Percentiles rank a stretch among this genome's conserved stretches.
Evolutionary conservation across 2,888 invertebrate genomes (phyloP).

Genomic region (Plagodis dolabraria): DNA sequence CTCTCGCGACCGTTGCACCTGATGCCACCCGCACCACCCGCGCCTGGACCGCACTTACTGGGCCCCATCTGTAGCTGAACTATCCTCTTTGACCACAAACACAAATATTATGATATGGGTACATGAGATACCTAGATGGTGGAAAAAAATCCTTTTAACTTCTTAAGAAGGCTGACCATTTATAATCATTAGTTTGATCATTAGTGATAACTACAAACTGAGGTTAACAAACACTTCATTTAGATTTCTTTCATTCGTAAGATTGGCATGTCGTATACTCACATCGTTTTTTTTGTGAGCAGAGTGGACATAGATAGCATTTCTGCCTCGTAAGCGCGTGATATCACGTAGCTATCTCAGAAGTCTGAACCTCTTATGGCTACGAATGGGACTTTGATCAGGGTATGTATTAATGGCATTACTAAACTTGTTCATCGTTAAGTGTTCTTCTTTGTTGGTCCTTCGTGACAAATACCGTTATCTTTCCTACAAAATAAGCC

Average conservation of each 20-base stretch:
- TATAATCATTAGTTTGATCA: too few species aligned
- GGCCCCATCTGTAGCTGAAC: conserved; percentile 45
- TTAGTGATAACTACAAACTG: too few species aligned
- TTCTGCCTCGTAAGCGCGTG: conserved; percentile 21
- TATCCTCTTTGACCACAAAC: conserved; percentile 44
- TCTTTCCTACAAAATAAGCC: not conserved
- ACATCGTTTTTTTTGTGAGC: not conserved
- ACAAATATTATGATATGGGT: too few species aligned
- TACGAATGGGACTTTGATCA: conserved; percentile 24
- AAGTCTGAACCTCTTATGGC: conserved; percentile 5
- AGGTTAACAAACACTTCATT: too few species aligned
- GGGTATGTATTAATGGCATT: conserved; percentile 25
- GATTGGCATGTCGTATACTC: too few species aligned
- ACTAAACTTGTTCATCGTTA: conserved; percentile 24
- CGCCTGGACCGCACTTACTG: conserved; percentile 18
- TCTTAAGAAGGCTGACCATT: too few species aligned
- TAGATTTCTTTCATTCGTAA: too few species aligned
- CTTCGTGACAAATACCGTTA: conserved; percentile 17
- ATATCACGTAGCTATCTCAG: conserved; percentile 17
- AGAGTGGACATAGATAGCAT: conserved; percentile 4
- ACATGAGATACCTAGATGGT: too few species aligned
- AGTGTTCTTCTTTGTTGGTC: conserved; percentile 29
- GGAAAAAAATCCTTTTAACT: too few species aligned
- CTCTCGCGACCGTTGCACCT: conserved; percentile 71
- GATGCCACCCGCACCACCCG: conserved; percentile 54